phyloP scores from a whole-genome alignment of 2,113 vertebrate genomes.

The Bettongia penicillata region DNA sequence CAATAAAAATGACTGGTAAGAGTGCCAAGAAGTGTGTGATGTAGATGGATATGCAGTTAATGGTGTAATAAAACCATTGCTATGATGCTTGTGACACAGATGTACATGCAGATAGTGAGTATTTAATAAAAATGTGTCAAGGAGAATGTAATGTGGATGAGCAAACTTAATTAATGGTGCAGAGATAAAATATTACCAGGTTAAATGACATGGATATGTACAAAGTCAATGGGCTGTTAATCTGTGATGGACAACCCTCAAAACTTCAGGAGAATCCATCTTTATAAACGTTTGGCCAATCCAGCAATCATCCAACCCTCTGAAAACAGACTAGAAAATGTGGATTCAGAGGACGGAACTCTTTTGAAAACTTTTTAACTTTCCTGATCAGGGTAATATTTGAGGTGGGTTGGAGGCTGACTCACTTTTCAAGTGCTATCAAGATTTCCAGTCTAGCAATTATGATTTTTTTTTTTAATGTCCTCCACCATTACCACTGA shows the following conservation, averaged over 20 bases:
- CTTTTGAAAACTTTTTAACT: constrained; percentile 34
- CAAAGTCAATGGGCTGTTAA: constrained; percentile 72
- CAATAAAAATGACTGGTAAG: constrained; percentile 28
- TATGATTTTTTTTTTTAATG: constrained; percentile 64
- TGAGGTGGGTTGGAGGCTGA: background rate
- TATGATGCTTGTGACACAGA: constrained; percentile 15
- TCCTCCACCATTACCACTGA: constrained; percentile 40
- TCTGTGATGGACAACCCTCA: constrained; percentile 71
- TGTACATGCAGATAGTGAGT: background rate
- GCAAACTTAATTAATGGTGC: constrained; percentile 70
- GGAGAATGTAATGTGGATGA: constrained; percentile 39
- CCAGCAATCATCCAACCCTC: constrained; percentile 55
- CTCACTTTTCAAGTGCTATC: constrained; percentile 30
- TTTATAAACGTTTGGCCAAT: constrained; percentile 59
- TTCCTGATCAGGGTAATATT: constrained; percentile 11
- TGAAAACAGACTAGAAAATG: constrained; percentile 29
- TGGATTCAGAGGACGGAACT: constrained; percentile 49
- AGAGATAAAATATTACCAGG: constrained; percentile 74
- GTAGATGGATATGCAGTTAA: background rate
- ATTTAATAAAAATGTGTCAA: constrained; percentile 34
- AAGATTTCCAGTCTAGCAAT: constrained; percentile 55
- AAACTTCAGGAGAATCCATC: constrained; percentile 50
- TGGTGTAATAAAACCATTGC: constrained; percentile 31
- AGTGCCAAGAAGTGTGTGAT: constrained; percentile 21
- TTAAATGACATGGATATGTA: constrained; percentile 68